Percentiles rank a stretch among this genome's conserved stretches.
phyloP scores from a whole-genome alignment of 1,140 invertebrate genomes.

The Zaprionus africanus region DNA sequence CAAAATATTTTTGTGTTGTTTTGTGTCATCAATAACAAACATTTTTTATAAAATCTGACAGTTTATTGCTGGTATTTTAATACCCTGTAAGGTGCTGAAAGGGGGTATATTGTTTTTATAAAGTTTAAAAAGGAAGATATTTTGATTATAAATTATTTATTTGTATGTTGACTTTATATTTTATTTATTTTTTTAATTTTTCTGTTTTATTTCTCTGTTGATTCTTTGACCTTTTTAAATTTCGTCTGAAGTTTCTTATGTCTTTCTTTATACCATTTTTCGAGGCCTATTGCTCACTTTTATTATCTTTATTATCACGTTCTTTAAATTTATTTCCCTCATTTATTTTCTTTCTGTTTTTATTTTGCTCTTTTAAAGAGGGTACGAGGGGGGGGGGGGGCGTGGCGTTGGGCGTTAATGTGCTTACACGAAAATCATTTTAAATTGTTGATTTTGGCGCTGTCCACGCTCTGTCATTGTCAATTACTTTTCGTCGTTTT shows the following conservation, averaged over 20 bases:
- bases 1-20: conserved; percentile 30
- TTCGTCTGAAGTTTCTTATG: not conserved
- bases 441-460: conserved; percentile 72
- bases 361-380: conserved; percentile 24
- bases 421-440: conserved; percentile 77
- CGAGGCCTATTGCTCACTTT: not conserved
- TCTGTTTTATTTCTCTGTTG: not conserved
- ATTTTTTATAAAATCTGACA: conserved; percentile 29
- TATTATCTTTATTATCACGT: not conserved
- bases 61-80: conserved; percentile 4
- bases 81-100: not conserved
- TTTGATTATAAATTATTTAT: not conserved
- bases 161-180: not conserved
- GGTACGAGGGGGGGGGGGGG: not conserved
- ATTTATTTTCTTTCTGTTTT: conserved; percentile 9
- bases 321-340: not conserved
- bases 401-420: conserved; percentile 42
- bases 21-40: conserved; percentile 66
- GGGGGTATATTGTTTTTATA: not conserved
- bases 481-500: conserved; percentile 53
- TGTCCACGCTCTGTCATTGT: conserved; percentile 73
- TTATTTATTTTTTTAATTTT: not conserved
- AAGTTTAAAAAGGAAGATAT: not conserved
- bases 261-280: not conserved
- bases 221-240: not conserved